Evolutionary conservation across 2,888 invertebrate species (phyloP), one percentile per base, ranked within the genome.

Genomic region (Unio delphinus): DNA sequence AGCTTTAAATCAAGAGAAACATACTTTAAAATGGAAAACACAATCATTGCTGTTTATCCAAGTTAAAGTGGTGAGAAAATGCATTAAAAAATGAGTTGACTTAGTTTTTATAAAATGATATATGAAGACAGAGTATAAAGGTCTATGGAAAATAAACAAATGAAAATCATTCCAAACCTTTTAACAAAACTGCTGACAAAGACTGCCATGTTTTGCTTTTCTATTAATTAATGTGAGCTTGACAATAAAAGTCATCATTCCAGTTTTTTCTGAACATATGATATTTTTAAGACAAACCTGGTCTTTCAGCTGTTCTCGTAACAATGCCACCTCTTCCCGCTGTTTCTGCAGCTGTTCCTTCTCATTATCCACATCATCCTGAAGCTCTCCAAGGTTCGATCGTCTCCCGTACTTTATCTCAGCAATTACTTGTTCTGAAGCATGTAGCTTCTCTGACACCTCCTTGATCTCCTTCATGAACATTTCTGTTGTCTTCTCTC

Each of bases 391-490:
- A 7, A 87, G 80, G 71, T 83, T 80, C 54, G 87, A 86, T 61
- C 79, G 66, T 64, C 79, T 82, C 23, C 70, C 78, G 17, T 74
- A 78, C 30, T 76, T 63, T 68, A 83, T 64, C 56, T 83, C 82
- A 1, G 62, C 64, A 34, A 83, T 67, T 6, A 80, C 80, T 55
- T 65, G 69, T 68, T 87, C 85, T 6, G 87, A 77, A 0, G 83
- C 80, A 64, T 80, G 74, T 55, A 81, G 81, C 70, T 87, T 87
- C 60, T 82, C 80, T 67, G 82, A 84, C 66, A 87, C 69, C 60
- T 86, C 86, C 67, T 79, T 77, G 28, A 88, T 66, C 68, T 88
- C 87, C 54, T 75, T 83, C 83, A 83, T 82, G 58, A 82, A 84
- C 74, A 85, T 80, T 23, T 82, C 79, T 62, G 81, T 80, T 68